Base-by-base conservation (phyloP, 2,888 invertebrate species). In the Entomobrya proxima region DNA sequence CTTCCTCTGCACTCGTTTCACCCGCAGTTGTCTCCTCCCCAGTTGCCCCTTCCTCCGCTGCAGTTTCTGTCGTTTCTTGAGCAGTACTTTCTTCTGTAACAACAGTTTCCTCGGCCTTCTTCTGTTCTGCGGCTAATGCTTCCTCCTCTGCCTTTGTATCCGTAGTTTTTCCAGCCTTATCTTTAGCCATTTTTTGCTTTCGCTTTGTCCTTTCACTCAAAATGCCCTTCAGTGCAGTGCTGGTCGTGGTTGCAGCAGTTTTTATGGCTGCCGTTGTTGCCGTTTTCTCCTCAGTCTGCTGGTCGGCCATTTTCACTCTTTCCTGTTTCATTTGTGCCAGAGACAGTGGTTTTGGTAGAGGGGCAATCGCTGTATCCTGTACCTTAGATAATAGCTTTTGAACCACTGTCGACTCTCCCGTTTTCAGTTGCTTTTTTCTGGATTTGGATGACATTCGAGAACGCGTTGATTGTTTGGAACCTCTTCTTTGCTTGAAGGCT, bases 101-200 rank as follows among this genome's bases (percentile, higher is more conserved):
- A 24, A 55, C 55, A 1, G n/a, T 55, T 50, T 35, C 30, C n/a
- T 21, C 75, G 35, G 32, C 30, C 47, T 47, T 11, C 21, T 52
- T 18, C 52, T 21, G 24, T n/a, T n/a, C 52, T 11, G 11, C 52
- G 13, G 24, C 55, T 47, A 55, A n/a, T n/a, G n/a, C 13, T 32
- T 35, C 64, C n/a, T 15, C 44, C 13, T 27, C 50, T 4, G 24
- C 3, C 50, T 72, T 72, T 67, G 37, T 67, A 15, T 67, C 67
- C 15, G 11, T 47, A 47, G 11, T 2, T 47, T 47, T 47, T 47
- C 11, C 13, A 18, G 58, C 6, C 55, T 69, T 84, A 2, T 76
- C 75, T 37, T 64, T 76, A 2, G 82, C 84, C 74, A 87, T 58
- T n/a, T n/a, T n/a, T 77, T 87, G 83, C 32, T 72, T 74, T 11